Evolutionary conservation across 2,888 invertebrate species (phyloP).

Genomic region (Merodon equestris): DNA sequence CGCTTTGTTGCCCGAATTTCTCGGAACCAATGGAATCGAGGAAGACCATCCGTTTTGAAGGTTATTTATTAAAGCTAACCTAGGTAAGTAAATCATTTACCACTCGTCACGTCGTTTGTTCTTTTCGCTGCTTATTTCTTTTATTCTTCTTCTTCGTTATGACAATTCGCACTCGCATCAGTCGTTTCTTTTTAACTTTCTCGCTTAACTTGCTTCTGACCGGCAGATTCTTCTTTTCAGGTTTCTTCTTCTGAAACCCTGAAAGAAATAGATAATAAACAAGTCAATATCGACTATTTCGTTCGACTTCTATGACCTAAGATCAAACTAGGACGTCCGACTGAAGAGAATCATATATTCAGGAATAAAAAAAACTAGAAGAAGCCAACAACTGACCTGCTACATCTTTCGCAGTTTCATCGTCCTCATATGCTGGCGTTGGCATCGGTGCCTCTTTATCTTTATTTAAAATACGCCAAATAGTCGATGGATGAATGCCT

Average conservation of each 20-base stretch:
- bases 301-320: too few species aligned
- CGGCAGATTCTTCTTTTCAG: slow-evolving; percentile 66
- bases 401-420: slow-evolving; percentile 82
- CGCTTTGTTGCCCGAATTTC: too few species aligned
- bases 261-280: too few species aligned
- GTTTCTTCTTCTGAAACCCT: slow-evolving; percentile 70
- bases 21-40: too few species aligned
- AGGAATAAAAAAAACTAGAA: too few species aligned
- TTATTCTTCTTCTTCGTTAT: slow-evolving; percentile 74
- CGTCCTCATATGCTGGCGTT: slow-evolving; percentile 85
- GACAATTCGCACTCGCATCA: slow-evolving; percentile 72
- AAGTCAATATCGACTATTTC: too few species aligned
- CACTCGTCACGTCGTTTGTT: background rate
- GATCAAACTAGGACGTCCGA: too few species aligned
- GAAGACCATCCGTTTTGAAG: too few species aligned
- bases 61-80: slow-evolving; percentile 41
- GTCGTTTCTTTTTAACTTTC: slow-evolving; percentile 76
- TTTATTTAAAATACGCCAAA: too few species aligned
- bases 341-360: too few species aligned
- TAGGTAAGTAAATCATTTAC: slow-evolving; percentile 4
- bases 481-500: too few species aligned
- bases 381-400: slow-evolving; percentile 72
- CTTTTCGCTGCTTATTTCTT: slow-evolving; percentile 70
- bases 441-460: slow-evolving; percentile 87
- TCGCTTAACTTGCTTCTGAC: slow-evolving; percentile 72